A percentile compares a stretch with the other conserved stretches of the same genome.
These are phyloP conservation scores for Odontocolon sp. DNA, from an alignment of 2,888 invertebrate genomes.

Conservation along the genomic window DNA sequence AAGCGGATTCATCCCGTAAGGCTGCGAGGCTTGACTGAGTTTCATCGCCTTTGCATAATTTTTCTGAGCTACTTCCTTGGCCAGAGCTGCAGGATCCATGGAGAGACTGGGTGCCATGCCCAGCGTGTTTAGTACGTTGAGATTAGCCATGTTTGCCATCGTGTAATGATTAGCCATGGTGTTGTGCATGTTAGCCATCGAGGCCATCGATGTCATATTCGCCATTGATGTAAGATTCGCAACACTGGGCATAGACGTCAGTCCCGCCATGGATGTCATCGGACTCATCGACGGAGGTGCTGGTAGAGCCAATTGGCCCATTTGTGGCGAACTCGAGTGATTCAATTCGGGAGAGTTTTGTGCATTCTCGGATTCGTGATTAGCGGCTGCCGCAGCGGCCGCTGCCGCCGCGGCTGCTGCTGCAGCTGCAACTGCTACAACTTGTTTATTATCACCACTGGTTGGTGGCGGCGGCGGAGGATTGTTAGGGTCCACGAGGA, in stretches of 20 bases:
- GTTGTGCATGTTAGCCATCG: slow-evolving; percentile 66
- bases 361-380: slow-evolving; percentile 76
- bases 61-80: slow-evolving; percentile 92
- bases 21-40: slow-evolving; percentile 82
- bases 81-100: slow-evolving; percentile 85
- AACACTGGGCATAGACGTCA: slow-evolving; percentile 70
- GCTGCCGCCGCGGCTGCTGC: slow-evolving; percentile 61
- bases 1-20: slow-evolving; percentile 81
- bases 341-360: slow-evolving; percentile 80
- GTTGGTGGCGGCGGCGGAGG: slow-evolving; percentile 78
- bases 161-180: slow-evolving; percentile 69
- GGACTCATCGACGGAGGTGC: slow-evolving; percentile 71
- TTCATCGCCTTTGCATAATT: slow-evolving; percentile 90
- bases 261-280: slow-evolving; percentile 73
- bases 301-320: slow-evolving; percentile 60
- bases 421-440: slow-evolving; percentile 50
- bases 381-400: slow-evolving; percentile 67
- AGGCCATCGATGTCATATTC: slow-evolving; percentile 63
- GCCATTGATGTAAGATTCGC: slow-evolving; percentile 63
- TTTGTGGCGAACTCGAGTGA: slow-evolving; percentile 73
- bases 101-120: slow-evolving; percentile 64
- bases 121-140: slow-evolving; percentile 72
- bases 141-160: slow-evolving; percentile 73
- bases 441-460: slow-evolving; percentile 62
- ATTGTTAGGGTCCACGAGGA: slow-evolving; percentile 79